These are phyloP conservation scores for Hipparchia sbordonii DNA, from an alignment of 2,888 invertebrate species.

Conservation along the genomic window DNA sequence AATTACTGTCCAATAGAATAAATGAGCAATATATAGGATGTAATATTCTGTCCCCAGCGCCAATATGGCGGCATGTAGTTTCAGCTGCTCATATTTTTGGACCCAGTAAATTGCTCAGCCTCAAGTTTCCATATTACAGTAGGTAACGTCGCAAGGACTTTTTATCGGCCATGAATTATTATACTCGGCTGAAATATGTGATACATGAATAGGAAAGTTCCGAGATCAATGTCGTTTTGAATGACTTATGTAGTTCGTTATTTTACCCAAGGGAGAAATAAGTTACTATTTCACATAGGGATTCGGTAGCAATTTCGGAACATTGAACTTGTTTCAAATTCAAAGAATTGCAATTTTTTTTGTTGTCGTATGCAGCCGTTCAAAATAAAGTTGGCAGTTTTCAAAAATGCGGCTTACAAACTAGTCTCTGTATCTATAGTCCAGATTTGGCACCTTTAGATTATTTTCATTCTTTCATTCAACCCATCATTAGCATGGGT, in stretches of 20 bases:
- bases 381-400: too few species aligned
- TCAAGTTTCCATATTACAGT: conserved; percentile 1
- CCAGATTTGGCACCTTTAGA: too few species aligned
- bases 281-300: not conserved
- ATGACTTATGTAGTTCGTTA: not conserved
- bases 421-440: too few species aligned
- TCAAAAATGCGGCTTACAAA: too few species aligned
- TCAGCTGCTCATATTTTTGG: not conserved
- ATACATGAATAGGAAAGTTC: not conserved
- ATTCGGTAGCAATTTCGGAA: not conserved
- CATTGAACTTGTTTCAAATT: not conserved
- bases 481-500: too few species aligned
- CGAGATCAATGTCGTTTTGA: not conserved
- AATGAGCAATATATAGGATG: too few species aligned
- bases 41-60: not conserved
- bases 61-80: conserved; percentile 1
- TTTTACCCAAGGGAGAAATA: not conserved
- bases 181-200: not conserved
- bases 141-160: not conserved
- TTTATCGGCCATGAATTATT: not conserved
- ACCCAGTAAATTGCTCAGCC: not conserved
- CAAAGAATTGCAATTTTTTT: too few species aligned
- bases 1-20: too few species aligned
- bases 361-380: too few species aligned
- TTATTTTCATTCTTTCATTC: too few species aligned